Evolutionary conservation across 2,888 invertebrate genomes (phyloP), one percentile per base, ranked within the genome.

Genomic region (Ennomos quercinarius): DNA sequence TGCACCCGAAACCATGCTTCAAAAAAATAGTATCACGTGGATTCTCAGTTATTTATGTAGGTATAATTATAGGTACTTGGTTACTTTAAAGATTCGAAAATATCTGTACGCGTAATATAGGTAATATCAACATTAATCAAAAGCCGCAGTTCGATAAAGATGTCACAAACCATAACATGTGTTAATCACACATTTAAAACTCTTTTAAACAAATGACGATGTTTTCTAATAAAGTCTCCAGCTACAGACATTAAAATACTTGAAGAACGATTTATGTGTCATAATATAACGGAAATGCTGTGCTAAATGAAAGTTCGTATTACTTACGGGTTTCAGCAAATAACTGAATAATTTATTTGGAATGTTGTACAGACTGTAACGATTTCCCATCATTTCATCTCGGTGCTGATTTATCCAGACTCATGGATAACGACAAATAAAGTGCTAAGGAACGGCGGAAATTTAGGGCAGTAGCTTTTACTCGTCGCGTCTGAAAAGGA

Each of bases 401-500:
- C 43, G 47, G 38, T 56, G 53, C 56, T 17, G 57, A 60, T 66
- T 66, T 55, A 56, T 35, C 46, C 51, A 52, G 60, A 60, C 57
- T 54, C 46, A 63, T 65, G 52, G 63, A 61, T 73, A 54, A 72
- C 73, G 69, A 72, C 70, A 74, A 66, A 67, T 64, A 66, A 65
- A 66, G 38, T 59, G 59, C 6, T 3, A 27, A 27, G 27, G 6
- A 0, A 60, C 54, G 57, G 50, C 52, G 40, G 54, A 67, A 63
- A 57, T 64, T 70, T 70, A 74, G 63, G 61, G 74, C 72, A 76
- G 71, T 67, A 68, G 70, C 70, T 76, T 70, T 72, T 71, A 68
- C 73, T 70, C 76, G 77, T 72, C 75, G 68, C 68, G 71, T 74
- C 73, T 73, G 67, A 80, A 79, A 77, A 76, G 78, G 77, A 79